Evolutionary conservation across 2,888 invertebrate genomes (phyloP).

Genomic region (Yponomeuta evonymella): DNA sequence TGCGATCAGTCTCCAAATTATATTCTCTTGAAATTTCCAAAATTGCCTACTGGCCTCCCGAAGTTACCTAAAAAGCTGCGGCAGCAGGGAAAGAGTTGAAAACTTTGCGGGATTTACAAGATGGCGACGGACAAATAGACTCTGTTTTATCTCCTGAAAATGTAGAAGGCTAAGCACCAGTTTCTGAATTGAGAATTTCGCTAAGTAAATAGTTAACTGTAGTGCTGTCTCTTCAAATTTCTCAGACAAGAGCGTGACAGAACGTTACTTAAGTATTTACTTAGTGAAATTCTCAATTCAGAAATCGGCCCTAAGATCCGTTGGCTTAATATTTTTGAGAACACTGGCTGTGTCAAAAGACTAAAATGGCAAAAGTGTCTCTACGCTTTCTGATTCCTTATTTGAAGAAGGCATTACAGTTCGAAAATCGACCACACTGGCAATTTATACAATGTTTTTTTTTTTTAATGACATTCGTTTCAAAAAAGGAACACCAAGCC

Average conservation of each 20-base stretch:
- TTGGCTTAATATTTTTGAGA: too few species aligned
- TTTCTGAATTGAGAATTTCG: neutral
- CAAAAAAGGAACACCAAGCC: neutral
- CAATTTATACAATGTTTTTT: too few species aligned
- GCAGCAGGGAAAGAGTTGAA: conserved; percentile 36
- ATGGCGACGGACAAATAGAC: conserved; percentile 1
- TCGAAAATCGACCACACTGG: too few species aligned
- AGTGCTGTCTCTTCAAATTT: too few species aligned
- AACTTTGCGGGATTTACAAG: conserved; percentile 36
- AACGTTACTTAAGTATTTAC: too few species aligned
- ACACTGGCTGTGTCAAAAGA: too few species aligned
- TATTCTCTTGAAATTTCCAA: conserved; percentile 54
- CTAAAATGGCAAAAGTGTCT: too few species aligned
- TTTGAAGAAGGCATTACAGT: neutral
- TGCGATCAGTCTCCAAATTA: conserved; percentile 69
- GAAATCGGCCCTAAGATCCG: too few species aligned
- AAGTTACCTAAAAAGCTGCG: conserved; percentile 62
- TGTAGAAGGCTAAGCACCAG: too few species aligned
- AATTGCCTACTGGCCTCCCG: conserved; percentile 47
- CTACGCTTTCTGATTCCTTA: neutral
- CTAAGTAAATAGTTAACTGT: too few species aligned
- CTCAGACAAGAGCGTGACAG: too few species aligned
- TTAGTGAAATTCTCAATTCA: too few species aligned
- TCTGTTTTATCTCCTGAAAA: neutral
- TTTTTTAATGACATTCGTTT: neutral